Conservation (phyloP, 37 sponge, comb jelly and placozoan genomes). For the Theonella swinhoei region DNA sequence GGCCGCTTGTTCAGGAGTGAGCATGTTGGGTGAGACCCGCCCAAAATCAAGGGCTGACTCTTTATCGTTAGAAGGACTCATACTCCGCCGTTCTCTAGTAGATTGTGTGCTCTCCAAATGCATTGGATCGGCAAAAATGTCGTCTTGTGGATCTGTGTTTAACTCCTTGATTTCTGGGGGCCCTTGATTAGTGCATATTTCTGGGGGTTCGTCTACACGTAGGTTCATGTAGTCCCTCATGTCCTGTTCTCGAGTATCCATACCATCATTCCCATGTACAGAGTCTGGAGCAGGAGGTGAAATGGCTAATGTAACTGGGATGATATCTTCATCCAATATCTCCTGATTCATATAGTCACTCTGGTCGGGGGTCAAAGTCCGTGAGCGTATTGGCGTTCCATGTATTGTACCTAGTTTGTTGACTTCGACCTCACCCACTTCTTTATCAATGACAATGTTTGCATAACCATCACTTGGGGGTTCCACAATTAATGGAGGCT, state of each 20-base stretch:
- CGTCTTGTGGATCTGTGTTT: too few relatives aligned
- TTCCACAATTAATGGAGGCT: neutral
- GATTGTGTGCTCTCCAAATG: too few relatives aligned
- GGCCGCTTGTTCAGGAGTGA: neutral
- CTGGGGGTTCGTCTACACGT: too few relatives aligned
- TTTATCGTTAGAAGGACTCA: neutral
- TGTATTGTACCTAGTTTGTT: neutral
- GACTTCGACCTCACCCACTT: neutral
- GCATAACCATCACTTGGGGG: constrained; percentile 5
- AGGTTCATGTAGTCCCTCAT: too few relatives aligned
- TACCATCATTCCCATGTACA: too few relatives aligned
- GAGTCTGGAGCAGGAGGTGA: too few relatives aligned
- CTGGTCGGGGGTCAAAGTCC: neutral
- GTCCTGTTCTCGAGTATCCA: too few relatives aligned
- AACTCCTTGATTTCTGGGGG: too few relatives aligned
- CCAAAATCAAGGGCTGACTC: neutral
- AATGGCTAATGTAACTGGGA: constrained; percentile 8
- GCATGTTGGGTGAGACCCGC: neutral
- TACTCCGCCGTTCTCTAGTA: neutral
- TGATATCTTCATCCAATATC: constrained; percentile 46
- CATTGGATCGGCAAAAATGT: too few relatives aligned
- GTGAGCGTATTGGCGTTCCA: constrained; percentile 11
- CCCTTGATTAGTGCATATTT: too few relatives aligned
- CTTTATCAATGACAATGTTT: neutral
- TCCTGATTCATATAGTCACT: constrained; percentile 55